Conservation (phyloP, 2,797 vertebrate species). For the Eremophila alpestris region DNA sequence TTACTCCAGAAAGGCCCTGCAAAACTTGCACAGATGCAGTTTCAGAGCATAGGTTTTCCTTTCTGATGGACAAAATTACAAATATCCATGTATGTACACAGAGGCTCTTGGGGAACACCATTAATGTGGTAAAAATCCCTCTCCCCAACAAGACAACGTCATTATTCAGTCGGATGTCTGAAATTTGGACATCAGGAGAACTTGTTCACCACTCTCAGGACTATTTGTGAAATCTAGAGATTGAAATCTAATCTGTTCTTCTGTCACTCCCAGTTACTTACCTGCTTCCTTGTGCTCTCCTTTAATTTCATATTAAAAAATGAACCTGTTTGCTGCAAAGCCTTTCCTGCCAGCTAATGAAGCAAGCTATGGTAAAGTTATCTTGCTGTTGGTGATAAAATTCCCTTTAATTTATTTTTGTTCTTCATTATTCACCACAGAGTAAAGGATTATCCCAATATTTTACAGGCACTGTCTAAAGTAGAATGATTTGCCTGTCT, state of each 20-base stretch:
- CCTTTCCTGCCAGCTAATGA: neutral
- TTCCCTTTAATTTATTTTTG: neutral
- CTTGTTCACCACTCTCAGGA: neutral
- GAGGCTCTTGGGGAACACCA: neutral
- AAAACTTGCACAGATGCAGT: too few relatives aligned
- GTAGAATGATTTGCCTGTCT: neutral
- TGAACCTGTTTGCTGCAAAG: neutral
- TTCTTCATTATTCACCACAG: neutral
- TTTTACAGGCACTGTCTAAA: neutral
- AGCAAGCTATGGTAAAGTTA: neutral
- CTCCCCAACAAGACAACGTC: rapidly evolving
- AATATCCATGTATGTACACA: neutral
- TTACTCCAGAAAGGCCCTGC: too few relatives aligned
- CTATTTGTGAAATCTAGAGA: neutral
- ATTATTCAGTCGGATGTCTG: neutral
- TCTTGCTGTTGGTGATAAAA: neutral
- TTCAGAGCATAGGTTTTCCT: too few relatives aligned
- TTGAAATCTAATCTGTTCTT: neutral
- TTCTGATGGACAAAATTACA: too few relatives aligned
- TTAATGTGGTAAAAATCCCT: neutral
- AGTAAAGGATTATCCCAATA: neutral
- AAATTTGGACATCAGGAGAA: neutral
- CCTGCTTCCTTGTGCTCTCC: neutral
- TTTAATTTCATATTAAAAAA: neutral
- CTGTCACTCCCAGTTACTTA: neutral